These are phyloP conservation scores for Isaurus tuberculatus DNA, from an alignment of 92 coral and sea anemone species.

Conservation along the genomic window DNA sequence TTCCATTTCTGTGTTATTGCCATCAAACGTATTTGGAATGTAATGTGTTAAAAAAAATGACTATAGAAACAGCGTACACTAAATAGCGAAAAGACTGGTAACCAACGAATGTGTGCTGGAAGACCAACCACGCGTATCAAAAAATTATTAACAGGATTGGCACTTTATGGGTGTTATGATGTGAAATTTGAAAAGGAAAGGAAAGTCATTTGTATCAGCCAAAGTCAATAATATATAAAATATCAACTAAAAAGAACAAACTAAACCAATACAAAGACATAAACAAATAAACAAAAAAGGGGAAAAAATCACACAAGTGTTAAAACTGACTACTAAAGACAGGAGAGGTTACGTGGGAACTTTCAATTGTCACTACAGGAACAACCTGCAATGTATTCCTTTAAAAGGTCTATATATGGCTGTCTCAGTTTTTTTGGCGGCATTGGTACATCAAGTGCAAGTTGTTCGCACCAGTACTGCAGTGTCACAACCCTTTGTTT, in stretches of 20 bases:
- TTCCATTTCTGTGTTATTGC: neutral
- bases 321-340: too few species aligned
- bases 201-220: too few species aligned
- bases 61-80: neutral
- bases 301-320: too few species aligned
- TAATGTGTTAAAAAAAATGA: neutral
- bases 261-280: too few species aligned
- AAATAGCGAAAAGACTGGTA: constrained; percentile 1
- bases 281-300: too few species aligned
- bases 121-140: neutral
- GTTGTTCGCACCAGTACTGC: neutral
- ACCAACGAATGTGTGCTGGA: neutral
- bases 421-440: neutral
- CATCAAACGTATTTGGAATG: neutral
- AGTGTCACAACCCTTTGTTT: neutral
- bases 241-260: too few species aligned
- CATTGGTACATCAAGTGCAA: constrained; percentile 16
- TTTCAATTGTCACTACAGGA: neutral
- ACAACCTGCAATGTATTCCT: neutral
- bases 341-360: too few species aligned
- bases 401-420: constrained; percentile 1
- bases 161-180: too few species aligned
- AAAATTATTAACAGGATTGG: too few species aligned
- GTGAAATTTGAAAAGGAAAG: too few species aligned
- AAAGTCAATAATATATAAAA: too few species aligned